Base-by-base conservation (phyloP, 1,140 invertebrate species). In the Macrotrachela quadricornifera region DNA sequence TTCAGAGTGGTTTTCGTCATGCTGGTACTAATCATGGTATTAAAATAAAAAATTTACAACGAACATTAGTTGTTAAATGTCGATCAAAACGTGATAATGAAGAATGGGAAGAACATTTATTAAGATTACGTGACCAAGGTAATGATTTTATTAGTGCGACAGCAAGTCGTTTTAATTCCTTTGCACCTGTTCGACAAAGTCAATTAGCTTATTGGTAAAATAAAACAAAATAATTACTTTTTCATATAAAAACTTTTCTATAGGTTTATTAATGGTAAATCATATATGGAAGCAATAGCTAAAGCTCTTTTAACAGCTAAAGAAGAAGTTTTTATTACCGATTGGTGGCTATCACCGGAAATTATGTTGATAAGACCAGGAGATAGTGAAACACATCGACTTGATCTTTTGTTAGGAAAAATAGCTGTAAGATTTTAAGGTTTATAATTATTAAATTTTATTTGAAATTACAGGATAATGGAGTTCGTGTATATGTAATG, bases 321-420 rank as follows among this genome's bases (percentile, higher is more conserved):
- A 56, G 84, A 92, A 69, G 87, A 95, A 73, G 86, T 95, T 56
- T 90, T 83, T 66, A 92, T 95, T 37, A 82, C 86, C 0, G 87
- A 92, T 67, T 95, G 88, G 88, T 92, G 86, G 48, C 56, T 94
- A n/a, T 87, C 83, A 64, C 87, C 88, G 0, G 85, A 94, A 70
- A 84, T 95, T 56, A 85, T 85, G 66, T 74, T 95, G 74, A 91
- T 90, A 67, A 63, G 88, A 51, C 85, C 85, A 1, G 77, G 78
- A 10, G 64, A 70, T n/a, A 80, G 80, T 0, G 80, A 85, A 61
- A 78, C 80, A 58, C 92, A 84, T 83, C 70, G 85, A 47, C 68
- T 92, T 1, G 86, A 92, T 69, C 78, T 77, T 57, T 75, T 91
- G 56, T 72, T 94, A 10, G 73, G 82, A 65, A 70, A 84, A 60